A percentile compares a stretch with the other conserved stretches of the same genome.
phyloP scores from a whole-genome alignment of 2,797 vertebrate genomes.

The Chrosomus eos region DNA sequence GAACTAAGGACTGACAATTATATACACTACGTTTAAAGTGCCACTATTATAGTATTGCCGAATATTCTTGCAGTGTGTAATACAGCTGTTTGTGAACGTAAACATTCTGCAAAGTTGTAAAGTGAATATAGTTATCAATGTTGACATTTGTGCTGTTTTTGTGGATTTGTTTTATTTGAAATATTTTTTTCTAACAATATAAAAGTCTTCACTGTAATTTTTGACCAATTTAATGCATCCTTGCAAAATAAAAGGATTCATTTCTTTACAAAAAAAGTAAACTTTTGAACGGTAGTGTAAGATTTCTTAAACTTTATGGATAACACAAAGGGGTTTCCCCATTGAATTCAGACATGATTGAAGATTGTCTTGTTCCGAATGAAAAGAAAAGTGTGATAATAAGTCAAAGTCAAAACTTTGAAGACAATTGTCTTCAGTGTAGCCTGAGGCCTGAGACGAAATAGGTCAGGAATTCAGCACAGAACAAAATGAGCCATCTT shows the following conservation, averaged over 20 bases:
- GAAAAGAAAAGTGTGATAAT: slow-evolving; percentile 32
- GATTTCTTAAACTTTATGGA: background rate
- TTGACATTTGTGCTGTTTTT: background rate
- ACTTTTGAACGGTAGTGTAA: background rate
- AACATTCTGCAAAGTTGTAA: too few relatives aligned
- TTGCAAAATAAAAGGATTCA: background rate
- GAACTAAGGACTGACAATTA: background rate
- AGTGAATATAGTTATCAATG: background rate
- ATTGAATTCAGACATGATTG: slow-evolving; percentile 9
- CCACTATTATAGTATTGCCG: too few relatives aligned
- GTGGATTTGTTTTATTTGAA: background rate
- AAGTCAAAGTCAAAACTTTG: slow-evolving; percentile 25
- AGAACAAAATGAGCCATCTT: slow-evolving; percentile 36
- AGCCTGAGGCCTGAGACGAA: slow-evolving; percentile 37
- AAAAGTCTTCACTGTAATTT: background rate
- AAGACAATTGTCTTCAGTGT: slow-evolving; percentile 19
- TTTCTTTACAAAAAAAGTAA: background rate
- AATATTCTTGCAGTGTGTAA: too few relatives aligned
- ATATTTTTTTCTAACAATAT: background rate
- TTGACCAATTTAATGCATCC: background rate
- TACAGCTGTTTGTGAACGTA: too few relatives aligned
- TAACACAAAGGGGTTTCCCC: background rate
- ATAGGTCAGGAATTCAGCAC: slow-evolving; percentile 25
- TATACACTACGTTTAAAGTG: background rate
- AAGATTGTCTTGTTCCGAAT: slow-evolving; percentile 26